Evolutionary conservation across 2,797 vertebrate species (phyloP), one percentile per base, ranked within the genome.

Genomic region (Pantherophis alleghaniensis): DNA sequence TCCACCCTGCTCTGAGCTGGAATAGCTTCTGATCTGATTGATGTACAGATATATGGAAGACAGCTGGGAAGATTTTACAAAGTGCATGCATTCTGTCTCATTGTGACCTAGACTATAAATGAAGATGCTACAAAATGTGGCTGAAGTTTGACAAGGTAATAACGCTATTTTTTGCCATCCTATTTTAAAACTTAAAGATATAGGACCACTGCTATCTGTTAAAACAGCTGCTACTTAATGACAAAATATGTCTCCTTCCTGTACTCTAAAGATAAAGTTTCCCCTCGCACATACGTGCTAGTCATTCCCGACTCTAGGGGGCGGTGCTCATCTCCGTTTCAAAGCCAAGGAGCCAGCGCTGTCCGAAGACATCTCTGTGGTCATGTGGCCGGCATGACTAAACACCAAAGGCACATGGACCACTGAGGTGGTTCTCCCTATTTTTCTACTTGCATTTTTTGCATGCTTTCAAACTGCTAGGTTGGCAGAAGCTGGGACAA

Each of bases 101-200:
- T 86, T 55, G 28, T 56, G 26, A 59, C 42, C 42, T 61, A 32
- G 63, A 60, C 74, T 90, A 88, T 86, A 86, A 90, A 89, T 47
- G 61, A 83, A 93, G 60, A 22, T 42, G 79, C 79, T 93, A 14
- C 32, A 57, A 61, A 93, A 69, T 51, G 53, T 69, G 63, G 79
- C 32, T 87, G 60, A 74, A 90, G 57, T 87, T 91, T 90, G 47
- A 90, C 89, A 93, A 66, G 88, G 47, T 87, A 92, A 61, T 47
- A 61, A n/a, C 28, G 3, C 26, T 69, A 47, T 90, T 93, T 90
- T 69, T 16, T 83, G 74, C 57, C n/a, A 37, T 42, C 74, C 22
- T 86, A 47, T 59, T 90, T 89, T 51, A 63, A 90, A 79, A 86
- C 14, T 55, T 92, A 90, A 55, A 88, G 63, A 74, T 92, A 88